These are phyloP conservation scores for Paragorgia papillata DNA, from an alignment of 92 coral and sea anemone genomes.

Conservation along the genomic window DNA sequence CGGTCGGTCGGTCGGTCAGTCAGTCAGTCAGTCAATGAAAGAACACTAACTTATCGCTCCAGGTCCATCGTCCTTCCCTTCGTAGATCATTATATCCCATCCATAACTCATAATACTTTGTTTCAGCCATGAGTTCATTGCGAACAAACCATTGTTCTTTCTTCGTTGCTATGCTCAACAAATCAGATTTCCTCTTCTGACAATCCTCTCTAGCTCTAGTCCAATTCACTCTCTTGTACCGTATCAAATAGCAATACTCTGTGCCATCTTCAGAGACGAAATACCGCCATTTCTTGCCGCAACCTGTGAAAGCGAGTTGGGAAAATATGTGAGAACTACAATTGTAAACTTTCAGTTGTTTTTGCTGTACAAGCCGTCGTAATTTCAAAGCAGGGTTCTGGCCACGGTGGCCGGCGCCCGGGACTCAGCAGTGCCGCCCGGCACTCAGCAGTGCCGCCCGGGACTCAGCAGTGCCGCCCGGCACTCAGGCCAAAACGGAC, in stretches of 20 bases:
- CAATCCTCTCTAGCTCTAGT: constrained; percentile 68
- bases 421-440: no score
- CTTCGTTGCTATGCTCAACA: constrained; percentile 66
- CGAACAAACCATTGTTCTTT: constrained; percentile 82
- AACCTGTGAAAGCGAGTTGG: neutral
- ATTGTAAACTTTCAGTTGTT: no score
- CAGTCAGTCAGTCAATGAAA: no score
- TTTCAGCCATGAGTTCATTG: constrained; percentile 66
- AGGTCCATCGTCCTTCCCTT: constrained; percentile 80
- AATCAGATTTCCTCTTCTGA: constrained; percentile 60
- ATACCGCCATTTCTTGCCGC: constrained; percentile 12
- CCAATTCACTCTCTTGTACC: constrained; percentile 69
- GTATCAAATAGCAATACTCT: constrained; percentile 69
- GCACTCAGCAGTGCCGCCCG: no score
- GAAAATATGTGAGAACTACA: no score
- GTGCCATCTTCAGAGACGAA: constrained; percentile 34
- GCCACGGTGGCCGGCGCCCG: no score
- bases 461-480: no score
- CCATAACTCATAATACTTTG: constrained; percentile 72
- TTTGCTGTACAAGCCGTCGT: no score
- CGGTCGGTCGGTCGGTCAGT: no score
- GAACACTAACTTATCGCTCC: constrained; percentile 76
- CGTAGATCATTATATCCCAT: constrained; percentile 76
- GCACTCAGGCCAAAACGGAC: no score
- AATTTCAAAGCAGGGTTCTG: no score